phyloP scores from a whole-genome alignment of 2,797 vertebrate species.

The Phaenicophaeus curvirostris region DNA sequence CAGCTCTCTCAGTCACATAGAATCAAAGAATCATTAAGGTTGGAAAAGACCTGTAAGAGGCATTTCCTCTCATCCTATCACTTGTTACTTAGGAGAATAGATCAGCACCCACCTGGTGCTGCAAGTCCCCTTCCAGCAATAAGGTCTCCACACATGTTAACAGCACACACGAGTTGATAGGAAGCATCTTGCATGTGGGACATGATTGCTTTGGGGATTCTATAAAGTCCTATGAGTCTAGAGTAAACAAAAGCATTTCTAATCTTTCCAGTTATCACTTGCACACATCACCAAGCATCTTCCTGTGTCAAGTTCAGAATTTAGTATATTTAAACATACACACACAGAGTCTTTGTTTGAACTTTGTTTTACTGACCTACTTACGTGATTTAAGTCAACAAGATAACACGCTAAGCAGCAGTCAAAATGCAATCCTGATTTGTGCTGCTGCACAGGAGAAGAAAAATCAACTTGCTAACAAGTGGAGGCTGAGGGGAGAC shows the following conservation, averaged over 20 bases:
- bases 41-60: too few relatives aligned
- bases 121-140: too few relatives aligned
- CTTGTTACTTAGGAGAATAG: too few relatives aligned
- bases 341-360: background rate
- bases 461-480: background rate
- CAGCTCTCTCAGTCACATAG: too few relatives aligned
- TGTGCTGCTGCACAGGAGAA: background rate
- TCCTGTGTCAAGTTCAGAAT: background rate
- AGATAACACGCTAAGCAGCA: background rate
- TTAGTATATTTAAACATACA: background rate
- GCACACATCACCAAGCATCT: background rate
- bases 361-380: background rate
- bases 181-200: accelerated
- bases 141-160: too few relatives aligned
- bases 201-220: background rate
- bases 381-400: slow-evolving; percentile 17
- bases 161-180: background rate
- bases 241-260: background rate
- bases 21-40: too few relatives aligned
- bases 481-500: too few relatives aligned
- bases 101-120: too few relatives aligned
- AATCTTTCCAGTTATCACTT: background rate
- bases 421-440: background rate
- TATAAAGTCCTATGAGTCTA: background rate
- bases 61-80: too few relatives aligned